Evolutionary conservation across 2,888 invertebrate species (phyloP).

Genomic region (Apantesis nais): DNA sequence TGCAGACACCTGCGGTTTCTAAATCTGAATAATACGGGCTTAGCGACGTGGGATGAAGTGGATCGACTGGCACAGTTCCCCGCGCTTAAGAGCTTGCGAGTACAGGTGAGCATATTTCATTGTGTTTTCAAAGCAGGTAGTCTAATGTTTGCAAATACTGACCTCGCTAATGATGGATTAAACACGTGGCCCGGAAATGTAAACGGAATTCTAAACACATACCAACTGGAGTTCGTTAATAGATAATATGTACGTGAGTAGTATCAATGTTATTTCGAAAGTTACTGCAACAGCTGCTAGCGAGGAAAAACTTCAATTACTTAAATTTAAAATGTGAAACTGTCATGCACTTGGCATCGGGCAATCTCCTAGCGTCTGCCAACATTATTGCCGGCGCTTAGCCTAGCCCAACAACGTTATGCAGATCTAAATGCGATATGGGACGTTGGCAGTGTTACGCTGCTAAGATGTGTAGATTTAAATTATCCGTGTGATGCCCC

Average conservation of each 20-base stretch:
- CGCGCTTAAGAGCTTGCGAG: constrained; percentile 92
- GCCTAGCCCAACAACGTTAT: constrained; percentile 39
- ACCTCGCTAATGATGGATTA: constrained; percentile 49
- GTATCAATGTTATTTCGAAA: constrained; percentile 8
- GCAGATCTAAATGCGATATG: constrained; percentile 43
- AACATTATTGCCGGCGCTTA: constrained; percentile 45
- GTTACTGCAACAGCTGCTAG: constrained; percentile 17
- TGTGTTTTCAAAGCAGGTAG: constrained; percentile 34
- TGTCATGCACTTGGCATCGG: constrained; percentile 45
- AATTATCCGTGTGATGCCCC: constrained; percentile 57
- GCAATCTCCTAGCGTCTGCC: constrained; percentile 40
- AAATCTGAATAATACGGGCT: constrained; percentile 93
- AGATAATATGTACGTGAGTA: constrained; percentile 21
- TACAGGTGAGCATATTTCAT: constrained; percentile 86
- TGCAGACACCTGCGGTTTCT: constrained; percentile 90
- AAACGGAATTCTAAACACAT: constrained; percentile 35
- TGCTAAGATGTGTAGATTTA: constrained; percentile 39
- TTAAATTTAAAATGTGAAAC: constrained; percentile 23
- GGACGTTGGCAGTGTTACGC: constrained; percentile 28
- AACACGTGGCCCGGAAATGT: constrained; percentile 57
- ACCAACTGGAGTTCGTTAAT: constrained; percentile 32
- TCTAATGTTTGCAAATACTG: constrained; percentile 48
- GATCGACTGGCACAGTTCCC: constrained; percentile 94
- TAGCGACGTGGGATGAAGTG: constrained; percentile 95
- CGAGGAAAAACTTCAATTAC: constrained; percentile 8